Evolutionary conservation across 1,140 invertebrate species (phyloP).

Genomic region (Heliothis subflexa): DNA sequence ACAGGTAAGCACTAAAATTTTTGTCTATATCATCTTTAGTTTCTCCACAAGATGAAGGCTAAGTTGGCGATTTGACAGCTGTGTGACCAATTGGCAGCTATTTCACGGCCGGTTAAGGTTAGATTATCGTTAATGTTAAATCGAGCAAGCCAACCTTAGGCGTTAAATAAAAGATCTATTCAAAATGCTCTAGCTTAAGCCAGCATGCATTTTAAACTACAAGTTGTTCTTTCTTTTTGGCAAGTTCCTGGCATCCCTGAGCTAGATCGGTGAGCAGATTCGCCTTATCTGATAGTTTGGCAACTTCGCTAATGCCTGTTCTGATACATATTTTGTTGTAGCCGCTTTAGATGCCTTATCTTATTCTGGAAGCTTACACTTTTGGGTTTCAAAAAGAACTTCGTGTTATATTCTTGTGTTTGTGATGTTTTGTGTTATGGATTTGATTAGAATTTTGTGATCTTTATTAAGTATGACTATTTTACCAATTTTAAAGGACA

Average conservation of each 20-base stretch:
- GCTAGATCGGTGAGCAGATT: constrained; percentile 36
- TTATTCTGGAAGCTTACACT: background rate
- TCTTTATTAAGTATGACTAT: too few relatives aligned
- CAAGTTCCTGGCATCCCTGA: constrained; percentile 18
- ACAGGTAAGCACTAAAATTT: too few relatives aligned
- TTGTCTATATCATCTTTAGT: too few relatives aligned
- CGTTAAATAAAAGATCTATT: too few relatives aligned
- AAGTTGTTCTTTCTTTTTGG: background rate
- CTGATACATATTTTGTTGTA: constrained; percentile 36
- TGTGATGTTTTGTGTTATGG: background rate
- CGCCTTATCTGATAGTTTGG: constrained; percentile 52
- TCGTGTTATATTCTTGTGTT: background rate
- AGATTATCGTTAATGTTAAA: too few relatives aligned
- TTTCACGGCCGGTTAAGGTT: too few relatives aligned
- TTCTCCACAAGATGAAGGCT: too few relatives aligned
- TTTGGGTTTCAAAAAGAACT: background rate
- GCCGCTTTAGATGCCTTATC: constrained; percentile 9
- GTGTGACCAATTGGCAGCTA: too few relatives aligned
- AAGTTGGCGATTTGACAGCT: too few relatives aligned
- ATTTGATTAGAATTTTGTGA: background rate
- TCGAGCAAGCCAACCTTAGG: too few relatives aligned
- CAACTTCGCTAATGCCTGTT: constrained; percentile 48
- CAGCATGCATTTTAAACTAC: background rate
- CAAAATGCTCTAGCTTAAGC: too few relatives aligned
- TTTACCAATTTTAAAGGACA: too few relatives aligned